Evolutionary conservation across 2,888 invertebrate species (phyloP).

Genomic region (Tanypteryx hageni): DNA sequence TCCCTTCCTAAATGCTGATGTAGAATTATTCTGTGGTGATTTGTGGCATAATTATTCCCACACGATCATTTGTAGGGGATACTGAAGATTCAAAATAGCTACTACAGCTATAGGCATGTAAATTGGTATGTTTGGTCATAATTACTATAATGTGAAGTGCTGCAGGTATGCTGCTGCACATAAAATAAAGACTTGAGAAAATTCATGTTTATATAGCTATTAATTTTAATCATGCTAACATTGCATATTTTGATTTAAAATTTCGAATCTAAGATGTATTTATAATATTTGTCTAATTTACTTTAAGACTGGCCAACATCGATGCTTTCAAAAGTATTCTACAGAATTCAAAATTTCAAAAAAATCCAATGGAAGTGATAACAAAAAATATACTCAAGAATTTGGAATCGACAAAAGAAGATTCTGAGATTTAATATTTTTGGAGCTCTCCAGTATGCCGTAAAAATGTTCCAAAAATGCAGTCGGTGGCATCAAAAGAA

Average conservation of each 20-base stretch:
- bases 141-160: neutral
- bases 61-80: too few relatives aligned
- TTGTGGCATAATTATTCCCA: too few relatives aligned
- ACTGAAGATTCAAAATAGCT: too few relatives aligned
- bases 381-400: slow-evolving; percentile 15
- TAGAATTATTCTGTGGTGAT: too few relatives aligned
- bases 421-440: too few relatives aligned
- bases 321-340: slow-evolving; percentile 19
- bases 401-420: neutral
- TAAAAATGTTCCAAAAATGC: too few relatives aligned
- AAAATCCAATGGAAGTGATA: slow-evolving; percentile 40
- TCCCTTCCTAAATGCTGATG: too few relatives aligned
- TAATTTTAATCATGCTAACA: neutral
- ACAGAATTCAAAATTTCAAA: slow-evolving; percentile 23
- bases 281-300: neutral
- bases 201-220: neutral
- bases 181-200: too few relatives aligned
- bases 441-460: too few relatives aligned
- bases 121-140: too few relatives aligned
- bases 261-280: neutral
- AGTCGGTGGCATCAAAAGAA: too few relatives aligned
- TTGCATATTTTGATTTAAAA: neutral
- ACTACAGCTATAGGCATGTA: too few relatives aligned
- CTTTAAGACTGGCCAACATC: slow-evolving; percentile 33
- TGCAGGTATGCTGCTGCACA: neutral